Conservation (phyloP, 2,797 vertebrate genomes). For the Gallinago stenura region DNA sequence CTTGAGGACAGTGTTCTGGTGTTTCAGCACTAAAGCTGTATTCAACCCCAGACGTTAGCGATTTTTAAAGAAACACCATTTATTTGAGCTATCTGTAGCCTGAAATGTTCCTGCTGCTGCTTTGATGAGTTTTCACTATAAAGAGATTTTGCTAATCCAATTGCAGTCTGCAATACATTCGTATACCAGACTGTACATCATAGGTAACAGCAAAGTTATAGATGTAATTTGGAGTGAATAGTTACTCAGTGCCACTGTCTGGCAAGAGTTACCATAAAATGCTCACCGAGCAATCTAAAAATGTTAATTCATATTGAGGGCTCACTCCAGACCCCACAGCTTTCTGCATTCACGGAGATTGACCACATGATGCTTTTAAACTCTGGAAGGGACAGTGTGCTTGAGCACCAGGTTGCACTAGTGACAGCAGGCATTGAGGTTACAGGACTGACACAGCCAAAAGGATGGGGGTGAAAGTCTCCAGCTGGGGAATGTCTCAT, state of each 20-base stretch:
- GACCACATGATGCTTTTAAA: background rate
- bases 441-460: background rate
- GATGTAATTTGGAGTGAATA: background rate
- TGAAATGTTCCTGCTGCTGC: background rate
- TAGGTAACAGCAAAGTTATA: background rate
- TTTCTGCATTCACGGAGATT: background rate
- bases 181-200: background rate
- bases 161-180: background rate
- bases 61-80: background rate
- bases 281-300: fast-evolving
- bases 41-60: background rate
- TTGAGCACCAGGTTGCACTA: fast-evolving
- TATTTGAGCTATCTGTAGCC: background rate
- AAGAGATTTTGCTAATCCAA: background rate
- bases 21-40: background rate
- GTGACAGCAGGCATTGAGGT: too few species aligned
- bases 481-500: background rate
- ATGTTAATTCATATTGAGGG: background rate
- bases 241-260: background rate
- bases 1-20: background rate
- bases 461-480: background rate
- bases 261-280: background rate
- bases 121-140: background rate
- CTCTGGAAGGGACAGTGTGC: background rate
- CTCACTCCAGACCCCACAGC: background rate